Evolutionary conservation across 2,888 invertebrate genomes (phyloP).

Genomic region (Agriotes lineatus): DNA sequence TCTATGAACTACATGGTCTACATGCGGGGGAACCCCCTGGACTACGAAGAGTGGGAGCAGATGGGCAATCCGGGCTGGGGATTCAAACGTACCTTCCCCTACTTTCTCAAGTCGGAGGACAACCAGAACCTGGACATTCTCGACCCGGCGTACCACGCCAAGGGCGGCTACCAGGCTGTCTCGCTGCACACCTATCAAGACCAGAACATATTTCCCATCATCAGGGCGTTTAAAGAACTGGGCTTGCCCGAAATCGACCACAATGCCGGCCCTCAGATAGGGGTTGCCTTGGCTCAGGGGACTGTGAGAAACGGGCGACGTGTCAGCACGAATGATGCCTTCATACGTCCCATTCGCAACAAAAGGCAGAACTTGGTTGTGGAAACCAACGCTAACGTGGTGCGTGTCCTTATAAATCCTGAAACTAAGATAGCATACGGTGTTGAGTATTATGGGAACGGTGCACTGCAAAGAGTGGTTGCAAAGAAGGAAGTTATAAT

Average conservation of each 20-base stretch:
- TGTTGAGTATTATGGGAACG: constrained; percentile 68
- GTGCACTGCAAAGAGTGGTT: constrained; percentile 64
- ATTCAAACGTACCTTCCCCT: constrained; percentile 71
- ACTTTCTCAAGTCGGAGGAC: constrained; percentile 73
- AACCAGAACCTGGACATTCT: constrained; percentile 68
- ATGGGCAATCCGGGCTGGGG: constrained; percentile 71
- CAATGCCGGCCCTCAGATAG: constrained; percentile 65
- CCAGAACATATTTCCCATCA: constrained; percentile 67
- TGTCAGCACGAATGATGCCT: constrained; percentile 74
- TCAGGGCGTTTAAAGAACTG: constrained; percentile 71
- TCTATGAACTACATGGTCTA: constrained; percentile 72
- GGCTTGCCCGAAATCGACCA: constrained; percentile 68
- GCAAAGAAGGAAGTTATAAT: constrained; percentile 74
- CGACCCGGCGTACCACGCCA: constrained; percentile 68
- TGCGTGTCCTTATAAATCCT: constrained; percentile 72
- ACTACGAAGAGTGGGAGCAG: constrained; percentile 72
- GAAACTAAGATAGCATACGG: constrained; percentile 68
- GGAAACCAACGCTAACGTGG: constrained; percentile 68
- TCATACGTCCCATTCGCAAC: constrained; percentile 74
- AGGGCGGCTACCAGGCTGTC: constrained; percentile 72
- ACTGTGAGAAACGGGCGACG: constrained; percentile 73
- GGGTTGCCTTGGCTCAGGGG: constrained; percentile 73
- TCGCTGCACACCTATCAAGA: constrained; percentile 72
- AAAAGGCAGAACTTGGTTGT: constrained; percentile 69
- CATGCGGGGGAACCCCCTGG: constrained; percentile 68